Evolutionary conservation across 2,888 invertebrate species (phyloP), one percentile per base, ranked within the genome.

Genomic region (Nemapogon koenigi): DNA sequence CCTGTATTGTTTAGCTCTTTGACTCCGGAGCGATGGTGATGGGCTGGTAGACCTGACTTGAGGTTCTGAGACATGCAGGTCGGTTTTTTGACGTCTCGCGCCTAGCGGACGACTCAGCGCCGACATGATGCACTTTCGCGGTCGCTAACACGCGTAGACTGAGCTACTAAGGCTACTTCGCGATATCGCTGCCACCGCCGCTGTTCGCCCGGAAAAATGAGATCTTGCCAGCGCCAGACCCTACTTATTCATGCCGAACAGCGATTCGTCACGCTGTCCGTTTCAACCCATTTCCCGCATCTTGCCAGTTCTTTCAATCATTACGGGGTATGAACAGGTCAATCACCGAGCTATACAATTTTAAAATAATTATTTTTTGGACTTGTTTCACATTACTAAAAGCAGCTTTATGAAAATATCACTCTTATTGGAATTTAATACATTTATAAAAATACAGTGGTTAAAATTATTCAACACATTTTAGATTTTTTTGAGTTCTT

Each of bases 61-160:
- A 33, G 76, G 68, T 42, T 72, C 79, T 2, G 72, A 70, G 41
- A 78, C 76, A 48, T 75, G 79, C 11, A 76, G 65, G 60, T 79
- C 80, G 11, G 79, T 80, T 59, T 81, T 73, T 70, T 86, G 62
- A 68, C 89, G 44, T 49, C 84, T 47, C 66, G 86, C 60, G 72
- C 88, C 55, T 50, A 73, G 47, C 49, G 57, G 50, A 53, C 60
- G 51, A 44, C 50, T 46, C 22, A 26, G 28, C 19, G 29, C 27
- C 28, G 37, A 18, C 29, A n/a, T n/a, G n/a, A n/a, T n/a, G n/a
- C n/a, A n/a, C n/a, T n/a, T n/a, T n/a, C n/a, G 39, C 16, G 11
- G 22, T 13, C 16, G n/a, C n/a, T n/a, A n/a, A n/a, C n/a, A 36
- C 51, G 50, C 41, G 57, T 61, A 43, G 38, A 25, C 13, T 15